phyloP scores from a whole-genome alignment of 2,888 invertebrate species.

The Fragum fragum region DNA sequence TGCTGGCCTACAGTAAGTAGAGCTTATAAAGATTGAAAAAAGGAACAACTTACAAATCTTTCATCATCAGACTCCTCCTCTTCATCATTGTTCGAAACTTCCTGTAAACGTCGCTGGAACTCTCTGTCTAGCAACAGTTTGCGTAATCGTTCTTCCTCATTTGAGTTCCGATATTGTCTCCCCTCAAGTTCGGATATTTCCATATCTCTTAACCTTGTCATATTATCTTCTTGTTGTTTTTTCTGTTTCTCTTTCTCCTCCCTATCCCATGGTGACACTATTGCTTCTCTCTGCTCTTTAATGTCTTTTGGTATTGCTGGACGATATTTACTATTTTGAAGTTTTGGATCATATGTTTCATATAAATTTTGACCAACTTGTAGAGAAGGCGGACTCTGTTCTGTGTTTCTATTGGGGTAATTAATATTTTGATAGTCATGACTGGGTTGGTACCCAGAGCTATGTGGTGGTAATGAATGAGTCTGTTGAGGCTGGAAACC shows the following conservation, averaged over 20 bases:
- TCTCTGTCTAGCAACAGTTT: constrained; percentile 95
- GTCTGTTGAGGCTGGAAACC: constrained; percentile 63
- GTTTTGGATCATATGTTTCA: constrained; percentile 71
- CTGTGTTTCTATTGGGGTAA: constrained; percentile 63
- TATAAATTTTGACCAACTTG: constrained; percentile 73
- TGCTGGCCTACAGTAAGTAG: too few species aligned
- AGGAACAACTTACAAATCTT: constrained; percentile 53
- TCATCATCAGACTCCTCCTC: constrained; percentile 84
- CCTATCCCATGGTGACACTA: constrained; percentile 93
- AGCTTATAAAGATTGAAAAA: too few species aligned
- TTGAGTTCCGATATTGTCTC: constrained; percentile 82
- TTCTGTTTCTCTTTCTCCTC: constrained; percentile 96
- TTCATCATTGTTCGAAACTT: constrained; percentile 91
- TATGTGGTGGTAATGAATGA: constrained; percentile 60
- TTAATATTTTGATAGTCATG: constrained; percentile 74
- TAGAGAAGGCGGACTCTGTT: constrained; percentile 45
- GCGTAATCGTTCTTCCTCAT: constrained; percentile 83
- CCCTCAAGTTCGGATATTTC: constrained; percentile 94
- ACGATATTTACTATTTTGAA: constrained; percentile 46
- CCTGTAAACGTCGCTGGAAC: constrained; percentile 96
- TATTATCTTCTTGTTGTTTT: constrained; percentile 92
- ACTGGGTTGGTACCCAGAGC: constrained; percentile 61
- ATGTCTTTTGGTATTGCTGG: constrained; percentile 61
- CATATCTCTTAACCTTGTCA: constrained; percentile 93
- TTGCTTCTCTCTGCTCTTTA: constrained; percentile 59